Base-by-base conservation (phyloP, 1,140 invertebrate species). In the Drosophila chauvacae region DNA sequence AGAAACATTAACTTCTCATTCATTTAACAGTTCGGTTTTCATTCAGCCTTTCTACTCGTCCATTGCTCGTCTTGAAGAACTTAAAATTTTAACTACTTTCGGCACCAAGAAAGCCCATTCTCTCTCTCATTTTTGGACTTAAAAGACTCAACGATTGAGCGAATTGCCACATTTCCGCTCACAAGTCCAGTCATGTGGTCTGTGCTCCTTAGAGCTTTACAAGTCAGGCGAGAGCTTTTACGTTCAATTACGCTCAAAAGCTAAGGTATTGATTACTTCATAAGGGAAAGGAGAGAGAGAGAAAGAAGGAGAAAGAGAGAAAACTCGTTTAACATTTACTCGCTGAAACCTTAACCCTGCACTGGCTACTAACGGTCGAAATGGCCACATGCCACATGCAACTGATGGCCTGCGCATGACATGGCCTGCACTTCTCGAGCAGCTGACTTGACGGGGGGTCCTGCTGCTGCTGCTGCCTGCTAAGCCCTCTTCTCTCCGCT, bases 211-310 rank as follows among this genome's bases (percentile, higher is more conserved):
- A 23, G 51, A 84, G 81, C 81, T 85, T 65, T 69, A 60, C 62
- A 81, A 80, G 81, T 80, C 83, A 77, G 55, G 63, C 81, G 47
- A 83, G 70, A 84, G 81, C 81, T 85, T 85, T 85, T 86, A 85
- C 81, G 82, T 74, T 73, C 45, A 50, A 74, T 78, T 86, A 86
- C 82, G 78, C 81, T 86, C 82, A 81, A 85, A 85, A 85, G 81
- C 82, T 80, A 51, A 23, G 51, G 47, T 84, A 84, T 84, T 85
- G 81, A 84, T 84, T 84, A 68, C 62, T 70, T 61, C 30, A 60
- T 39, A 56, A 37, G 16, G 13, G 35, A 14, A 18, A 1, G 13
- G 13, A 44, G 6, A 26, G 13, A 9, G 48, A 26, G 6, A 7
- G 11, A 20, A 14, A 9, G 14, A 26, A n/a, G 1, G 23, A 39